Conservation (phyloP, 2,888 invertebrate genomes). For the Callimorpha dominula region DNA sequence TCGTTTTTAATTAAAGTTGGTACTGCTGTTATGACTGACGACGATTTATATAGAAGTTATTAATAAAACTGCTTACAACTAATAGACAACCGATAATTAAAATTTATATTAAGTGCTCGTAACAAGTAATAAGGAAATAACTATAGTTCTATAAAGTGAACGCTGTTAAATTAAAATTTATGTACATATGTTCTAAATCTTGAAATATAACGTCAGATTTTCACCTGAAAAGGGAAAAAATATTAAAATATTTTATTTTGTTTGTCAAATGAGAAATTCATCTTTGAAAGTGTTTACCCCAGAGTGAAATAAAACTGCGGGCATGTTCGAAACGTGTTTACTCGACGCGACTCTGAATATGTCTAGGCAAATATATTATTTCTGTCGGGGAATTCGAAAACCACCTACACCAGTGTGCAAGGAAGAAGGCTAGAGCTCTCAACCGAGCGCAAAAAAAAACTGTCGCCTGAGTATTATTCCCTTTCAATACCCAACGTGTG, state of each 20-base stretch:
- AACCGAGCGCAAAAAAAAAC: conserved; percentile 47
- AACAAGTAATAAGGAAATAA: not conserved
- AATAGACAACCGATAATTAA: too few relatives aligned
- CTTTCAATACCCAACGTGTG: conserved; percentile 71
- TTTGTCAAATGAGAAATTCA: conserved; percentile 77
- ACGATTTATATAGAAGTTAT: not conserved
- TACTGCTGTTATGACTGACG: not conserved
- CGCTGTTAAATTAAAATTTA: conserved; percentile 19
- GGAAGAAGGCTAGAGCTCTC: conserved; percentile 38
- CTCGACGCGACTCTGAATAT: conserved; percentile 65
- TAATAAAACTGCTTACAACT: too few relatives aligned
- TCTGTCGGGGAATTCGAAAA: conserved; percentile 58
- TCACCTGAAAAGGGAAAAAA: conserved; percentile 59
- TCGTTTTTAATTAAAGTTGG: not conserved
- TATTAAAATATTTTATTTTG: conserved; percentile 75
- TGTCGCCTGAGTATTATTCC: conserved; percentile 62
- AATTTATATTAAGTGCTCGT: too few relatives aligned
- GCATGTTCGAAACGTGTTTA: conserved; percentile 74
- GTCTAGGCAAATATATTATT: conserved; percentile 66
- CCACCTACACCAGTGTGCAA: conserved; percentile 50
- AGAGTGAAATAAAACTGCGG: conserved; percentile 78
- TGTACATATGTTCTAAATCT: conserved; percentile 4
- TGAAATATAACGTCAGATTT: conserved; percentile 48
- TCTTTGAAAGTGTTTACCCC: conserved; percentile 78
- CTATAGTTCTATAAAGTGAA: not conserved